Conservation (phyloP, 2,113 vertebrate genomes). For the Odontophorus gujanensis region DNA sequence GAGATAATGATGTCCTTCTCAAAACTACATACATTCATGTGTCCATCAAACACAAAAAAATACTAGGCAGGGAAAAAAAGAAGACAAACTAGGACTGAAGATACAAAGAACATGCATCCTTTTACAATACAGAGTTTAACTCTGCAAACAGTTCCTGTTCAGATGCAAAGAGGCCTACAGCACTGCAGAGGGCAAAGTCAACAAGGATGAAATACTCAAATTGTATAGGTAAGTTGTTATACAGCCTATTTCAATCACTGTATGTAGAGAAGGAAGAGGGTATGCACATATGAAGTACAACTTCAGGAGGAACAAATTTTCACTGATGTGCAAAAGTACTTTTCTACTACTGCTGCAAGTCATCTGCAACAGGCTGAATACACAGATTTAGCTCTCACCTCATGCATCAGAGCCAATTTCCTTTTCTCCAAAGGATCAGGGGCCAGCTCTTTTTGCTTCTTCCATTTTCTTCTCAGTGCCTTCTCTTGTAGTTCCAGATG, state of each 20-base stretch:
- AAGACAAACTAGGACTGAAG: not conserved
- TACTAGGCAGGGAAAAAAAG: not conserved
- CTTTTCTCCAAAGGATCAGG: conserved; percentile 78
- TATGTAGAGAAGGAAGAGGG: rapidly evolving
- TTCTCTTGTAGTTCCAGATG: conserved; percentile 91
- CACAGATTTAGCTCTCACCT: conserved; percentile 76
- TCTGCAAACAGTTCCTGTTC: not conserved
- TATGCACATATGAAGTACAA: rapidly evolving
- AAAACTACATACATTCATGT: not conserved
- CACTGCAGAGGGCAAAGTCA: not conserved
- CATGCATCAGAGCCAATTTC: conserved; percentile 85
- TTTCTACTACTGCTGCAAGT: not conserved
- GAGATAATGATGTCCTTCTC: not conserved
- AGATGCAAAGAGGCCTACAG: not conserved
- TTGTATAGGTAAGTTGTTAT: rapidly evolving
- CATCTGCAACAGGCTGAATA: not conserved
- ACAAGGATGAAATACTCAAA: not conserved
- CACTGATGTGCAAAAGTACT: not conserved
- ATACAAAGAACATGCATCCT: not conserved
- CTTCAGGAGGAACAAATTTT: not conserved
- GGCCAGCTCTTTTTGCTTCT: conserved; percentile 70
- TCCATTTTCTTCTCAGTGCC: conserved; percentile 74
- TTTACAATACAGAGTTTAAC: not conserved
- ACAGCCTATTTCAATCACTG: not conserved
- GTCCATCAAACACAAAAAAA: not conserved